Evolutionary conservation across 1,140 invertebrate species (phyloP), one percentile per base, ranked within the genome.

Genomic region (Luehdorfia chinensis): DNA sequence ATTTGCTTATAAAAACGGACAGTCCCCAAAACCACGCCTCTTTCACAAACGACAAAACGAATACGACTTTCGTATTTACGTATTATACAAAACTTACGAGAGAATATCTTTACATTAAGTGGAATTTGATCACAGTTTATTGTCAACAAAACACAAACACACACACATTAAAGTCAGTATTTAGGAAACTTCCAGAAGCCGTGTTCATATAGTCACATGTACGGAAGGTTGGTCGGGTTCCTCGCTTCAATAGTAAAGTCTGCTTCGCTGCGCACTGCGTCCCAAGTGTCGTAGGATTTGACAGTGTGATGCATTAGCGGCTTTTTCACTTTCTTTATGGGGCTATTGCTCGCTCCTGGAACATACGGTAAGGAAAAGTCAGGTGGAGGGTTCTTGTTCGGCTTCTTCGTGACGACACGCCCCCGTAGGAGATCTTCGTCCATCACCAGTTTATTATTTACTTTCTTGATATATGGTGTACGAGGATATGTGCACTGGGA

Each of bases 281-380:
- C 69, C 74, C 74, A 84, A 6, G 56, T 47, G 4, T 78, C 76
- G 46, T 66, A 67, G 1, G 63, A 47, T 41, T 73, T 78, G 14
- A 28, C 23, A 6, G 50, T 14, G 28, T 53, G 39, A 25, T 55
- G 47, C 8, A 15, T 13, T 4, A 55, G 64, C 2, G 74, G 81
- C 46, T 89, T 88, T 57, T 88, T 89, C n/a, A 79, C 87, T 15
- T 72, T 80, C 51, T 88, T 89, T 44, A 79, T 63, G 1, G 88
- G 87, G 52, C 86, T 88, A 36, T 81, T 80, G 44, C 78, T 83
- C 3, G 87, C 87, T 63, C 80, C 80, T 3, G 80, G 74, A 0
- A 84, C 76, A 28, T 80, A 84, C 0, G 80, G 80, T 25, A 84
- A 39, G 0, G 69, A 73, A 9, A 84, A 61, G 11, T 84, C 76